phyloP scores from a whole-genome alignment of 1,140 invertebrate species.

The Battus philenor region DNA sequence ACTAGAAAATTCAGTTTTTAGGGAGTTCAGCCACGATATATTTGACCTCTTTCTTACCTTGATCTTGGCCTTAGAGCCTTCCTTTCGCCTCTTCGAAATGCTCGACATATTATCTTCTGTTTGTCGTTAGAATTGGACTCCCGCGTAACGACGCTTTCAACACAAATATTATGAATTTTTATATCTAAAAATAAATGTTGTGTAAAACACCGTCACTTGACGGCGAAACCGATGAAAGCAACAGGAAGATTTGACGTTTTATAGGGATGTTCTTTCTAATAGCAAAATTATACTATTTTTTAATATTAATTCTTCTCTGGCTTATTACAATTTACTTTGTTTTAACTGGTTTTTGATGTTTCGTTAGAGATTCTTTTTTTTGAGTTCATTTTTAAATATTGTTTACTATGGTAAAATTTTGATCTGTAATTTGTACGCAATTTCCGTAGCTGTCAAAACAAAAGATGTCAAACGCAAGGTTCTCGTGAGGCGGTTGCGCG shows the following conservation, averaged over 20 bases:
- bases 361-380: no score
- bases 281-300: no score
- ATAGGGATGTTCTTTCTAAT: background rate
- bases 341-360: no score
- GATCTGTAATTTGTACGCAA: no score
- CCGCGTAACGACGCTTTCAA: conserved; percentile 8
- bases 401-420: no score
- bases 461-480: conserved; percentile 4
- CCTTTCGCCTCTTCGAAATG: conserved; percentile 59
- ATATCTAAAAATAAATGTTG: conserved; percentile 15
- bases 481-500: background rate
- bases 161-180: conserved; percentile 16
- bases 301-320: no score
- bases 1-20: conserved; percentile 4
- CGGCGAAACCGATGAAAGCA: conserved; percentile 6
- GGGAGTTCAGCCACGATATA: conserved; percentile 30
- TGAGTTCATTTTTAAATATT: no score
- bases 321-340: no score
- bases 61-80: conserved; percentile 58
- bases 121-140: background rate
- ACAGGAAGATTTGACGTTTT: conserved; percentile 6
- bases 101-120: conserved; percentile 43
- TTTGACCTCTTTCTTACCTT: conserved; percentile 57
- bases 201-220: conserved; percentile 8
- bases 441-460: no score